Conservation (phyloP, 2,888 invertebrate genomes). For the Parapristionchus giblindavisi region DNA sequence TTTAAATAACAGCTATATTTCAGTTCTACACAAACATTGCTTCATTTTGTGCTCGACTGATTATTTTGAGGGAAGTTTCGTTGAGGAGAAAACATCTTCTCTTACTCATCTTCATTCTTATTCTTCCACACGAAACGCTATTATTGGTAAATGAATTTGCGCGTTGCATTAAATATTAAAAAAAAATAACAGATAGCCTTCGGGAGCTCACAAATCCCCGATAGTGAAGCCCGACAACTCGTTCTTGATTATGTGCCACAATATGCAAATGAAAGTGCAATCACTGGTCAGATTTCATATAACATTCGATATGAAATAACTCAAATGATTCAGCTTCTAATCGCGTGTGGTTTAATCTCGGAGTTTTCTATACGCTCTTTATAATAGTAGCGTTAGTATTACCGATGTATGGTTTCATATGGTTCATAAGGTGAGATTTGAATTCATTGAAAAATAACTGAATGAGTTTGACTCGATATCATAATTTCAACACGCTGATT, state of each 20-base stretch:
- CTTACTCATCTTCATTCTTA: background rate
- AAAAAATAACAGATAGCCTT: constrained; percentile 5
- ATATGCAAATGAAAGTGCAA: background rate
- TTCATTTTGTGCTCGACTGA: background rate
- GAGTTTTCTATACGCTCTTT: too few relatives aligned
- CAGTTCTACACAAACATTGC: constrained; percentile 24
- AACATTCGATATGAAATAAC: too few relatives aligned
- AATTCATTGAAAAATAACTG: too few relatives aligned
- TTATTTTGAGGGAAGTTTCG: background rate
- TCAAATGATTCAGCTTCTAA: too few relatives aligned
- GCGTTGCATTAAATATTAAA: background rate
- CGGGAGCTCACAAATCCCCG: background rate
- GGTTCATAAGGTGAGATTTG: too few relatives aligned
- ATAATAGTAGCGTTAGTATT: too few relatives aligned
- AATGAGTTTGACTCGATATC: too few relatives aligned
- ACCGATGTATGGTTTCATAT: too few relatives aligned
- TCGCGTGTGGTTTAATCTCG: too few relatives aligned
- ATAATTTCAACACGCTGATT: too few relatives aligned
- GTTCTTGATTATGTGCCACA: background rate
- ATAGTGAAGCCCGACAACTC: background rate
- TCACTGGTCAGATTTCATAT: constrained; percentile 11
- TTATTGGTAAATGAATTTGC: background rate
- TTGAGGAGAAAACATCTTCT: background rate
- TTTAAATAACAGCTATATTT: too few relatives aligned
- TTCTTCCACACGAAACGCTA: background rate